These are phyloP conservation scores for Empis stercorea DNA, from an alignment of 2,888 invertebrate species.

Conservation along the genomic window DNA sequence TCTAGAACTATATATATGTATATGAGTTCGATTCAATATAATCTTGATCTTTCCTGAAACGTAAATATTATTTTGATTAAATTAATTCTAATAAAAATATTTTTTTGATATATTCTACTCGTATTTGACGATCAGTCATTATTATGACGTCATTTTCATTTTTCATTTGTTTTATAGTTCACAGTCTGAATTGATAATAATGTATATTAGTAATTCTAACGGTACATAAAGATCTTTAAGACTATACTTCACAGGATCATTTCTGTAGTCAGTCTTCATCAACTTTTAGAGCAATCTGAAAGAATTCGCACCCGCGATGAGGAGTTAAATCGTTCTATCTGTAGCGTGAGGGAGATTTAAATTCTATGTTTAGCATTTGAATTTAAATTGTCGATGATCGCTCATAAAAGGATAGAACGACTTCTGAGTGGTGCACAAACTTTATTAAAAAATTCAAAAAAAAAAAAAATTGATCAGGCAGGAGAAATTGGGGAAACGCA, in stretches of 20 bases:
- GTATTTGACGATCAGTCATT: too few relatives aligned
- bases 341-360: constrained; percentile 38
- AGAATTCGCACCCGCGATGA: constrained; percentile 45
- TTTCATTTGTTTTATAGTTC: neutral
- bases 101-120: too few relatives aligned
- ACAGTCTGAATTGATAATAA: neutral
- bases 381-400: constrained; percentile 28
- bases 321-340: constrained; percentile 40
- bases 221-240: constrained; percentile 19
- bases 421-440: constrained; percentile 24
- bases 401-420: constrained; percentile 21
- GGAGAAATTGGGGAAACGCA: too few relatives aligned
- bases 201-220: neutral
- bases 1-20: too few relatives aligned
- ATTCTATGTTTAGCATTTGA: constrained; percentile 10
- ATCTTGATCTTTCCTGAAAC: too few relatives aligned
- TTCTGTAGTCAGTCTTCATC: constrained; percentile 52
- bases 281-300: constrained; percentile 39
- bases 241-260: constrained; percentile 51
- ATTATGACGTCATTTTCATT: neutral
- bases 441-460: neutral
- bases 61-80: too few relatives aligned
- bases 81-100: too few relatives aligned
- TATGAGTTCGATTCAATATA: too few relatives aligned
- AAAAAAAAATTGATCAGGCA: too few relatives aligned